Conservation (phyloP, 2,888 invertebrate species). For the Patella pellucida region DNA sequence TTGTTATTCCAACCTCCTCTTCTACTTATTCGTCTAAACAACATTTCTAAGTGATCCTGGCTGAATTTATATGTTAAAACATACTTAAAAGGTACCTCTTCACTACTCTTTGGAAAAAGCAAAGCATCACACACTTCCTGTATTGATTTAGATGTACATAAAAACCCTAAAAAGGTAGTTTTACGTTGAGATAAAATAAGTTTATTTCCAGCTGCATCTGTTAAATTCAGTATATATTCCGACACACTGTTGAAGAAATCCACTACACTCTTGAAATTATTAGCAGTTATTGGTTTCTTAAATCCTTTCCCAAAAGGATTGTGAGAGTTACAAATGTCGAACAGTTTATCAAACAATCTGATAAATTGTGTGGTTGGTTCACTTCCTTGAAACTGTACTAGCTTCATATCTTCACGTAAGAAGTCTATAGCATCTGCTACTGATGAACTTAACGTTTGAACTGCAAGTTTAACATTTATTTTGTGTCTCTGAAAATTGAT, state of each 20-base stretch:
- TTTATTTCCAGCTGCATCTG: constrained; percentile 1
- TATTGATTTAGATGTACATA: constrained; percentile 12
- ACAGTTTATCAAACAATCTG: constrained; percentile 9
- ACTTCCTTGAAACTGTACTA: constrained; percentile 1
- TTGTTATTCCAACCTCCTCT: constrained; percentile 15
- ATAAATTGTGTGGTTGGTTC: not conserved
- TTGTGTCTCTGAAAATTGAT: constrained; percentile 8
- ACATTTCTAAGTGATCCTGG: constrained; percentile 21
- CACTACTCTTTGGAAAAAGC: not conserved
- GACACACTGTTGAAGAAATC: not conserved
- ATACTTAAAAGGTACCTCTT: constrained; percentile 4
- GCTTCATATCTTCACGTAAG: constrained; percentile 19
- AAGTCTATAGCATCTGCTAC: constrained; percentile 23
- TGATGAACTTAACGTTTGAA: constrained; percentile 11
- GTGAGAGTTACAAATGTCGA: too few species aligned
- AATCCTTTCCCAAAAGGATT: not conserved
- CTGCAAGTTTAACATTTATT: not conserved
- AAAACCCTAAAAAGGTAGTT: constrained; percentile 18
- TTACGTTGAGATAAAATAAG: constrained; percentile 1
- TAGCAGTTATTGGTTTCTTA: constrained; percentile 8
- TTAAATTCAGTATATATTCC: not conserved
- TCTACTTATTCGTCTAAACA: too few species aligned
- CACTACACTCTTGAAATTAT: not conserved
- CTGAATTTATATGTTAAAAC: constrained; percentile 15
- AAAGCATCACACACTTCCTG: not conserved